Evolutionary conservation across 2,113 vertebrate species (phyloP), one percentile per base, ranked within the genome.

Genomic region (Colinus virginianus): DNA sequence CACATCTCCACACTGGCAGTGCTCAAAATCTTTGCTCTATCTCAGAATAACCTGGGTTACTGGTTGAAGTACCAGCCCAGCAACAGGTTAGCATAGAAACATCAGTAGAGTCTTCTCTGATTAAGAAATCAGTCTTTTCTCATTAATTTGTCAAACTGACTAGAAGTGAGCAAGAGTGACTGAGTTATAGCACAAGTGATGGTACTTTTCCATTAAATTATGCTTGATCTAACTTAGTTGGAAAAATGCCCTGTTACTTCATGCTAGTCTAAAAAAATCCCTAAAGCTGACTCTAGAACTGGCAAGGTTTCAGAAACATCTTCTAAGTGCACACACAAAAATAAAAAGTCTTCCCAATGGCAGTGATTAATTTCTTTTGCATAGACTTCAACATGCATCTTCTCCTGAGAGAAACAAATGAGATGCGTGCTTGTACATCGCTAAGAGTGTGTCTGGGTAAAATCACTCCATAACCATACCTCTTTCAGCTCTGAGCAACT

Each of bases 361-460:
- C 46, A 88, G 28, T 78, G 64, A 80, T 80, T 90, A 67, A 77
- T 84, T 77, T 90, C 77, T 13, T 87, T 88, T 84, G 28, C 66
- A 58, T 23, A 62, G 14, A 13, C 28, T 93, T 90, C 34, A 81
- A 45, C 17, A 26, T 62, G 25, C 3, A 4, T 61, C 34, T 80
- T 87, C 14, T 45, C 7, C 23, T 7, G 22, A 58, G 74, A 79
- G 43, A 84, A 90, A 82, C 59, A 69, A 86, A 58, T 20, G 2
- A 78, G 49, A 66, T 14, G 58, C 46, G 56, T 43, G 25, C 20
- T 83, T 53, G 34, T 7, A 3, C 51, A 71, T 17, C 21, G 63
- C 34, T 11, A 85, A 38, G 28, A 87, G 7, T 5, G 6, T 58
- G 66, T 53, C 63, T 49, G 46, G 19, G 34, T 81, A 78, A 84